Conservation (phyloP, 2,797 vertebrate species). For the Buceros bicornis region DNA sequence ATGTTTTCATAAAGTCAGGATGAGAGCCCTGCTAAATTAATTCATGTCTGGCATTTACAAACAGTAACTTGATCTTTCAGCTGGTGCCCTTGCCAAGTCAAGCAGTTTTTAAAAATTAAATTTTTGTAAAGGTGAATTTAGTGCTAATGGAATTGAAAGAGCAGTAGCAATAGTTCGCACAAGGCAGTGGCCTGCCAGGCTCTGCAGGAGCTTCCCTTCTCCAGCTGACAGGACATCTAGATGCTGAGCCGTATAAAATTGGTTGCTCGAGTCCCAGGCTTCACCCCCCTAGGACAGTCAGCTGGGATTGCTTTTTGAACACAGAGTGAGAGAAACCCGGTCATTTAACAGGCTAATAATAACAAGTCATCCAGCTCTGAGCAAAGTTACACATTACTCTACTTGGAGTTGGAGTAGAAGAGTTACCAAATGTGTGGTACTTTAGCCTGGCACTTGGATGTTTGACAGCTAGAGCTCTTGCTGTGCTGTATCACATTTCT, state of each 20-base stretch:
- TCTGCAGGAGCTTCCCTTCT: neutral
- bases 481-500: neutral
- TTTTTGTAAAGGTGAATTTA: conserved; percentile 81
- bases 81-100: conserved; percentile 79
- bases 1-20: conserved; percentile 78
- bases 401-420: neutral
- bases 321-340: fast-evolving
- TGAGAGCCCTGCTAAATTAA: conserved; percentile 78
- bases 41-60: conserved; percentile 83
- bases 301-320: neutral
- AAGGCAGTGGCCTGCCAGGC: neutral
- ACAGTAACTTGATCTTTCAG: conserved; percentile 79
- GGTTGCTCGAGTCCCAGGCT: neutral
- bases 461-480: neutral
- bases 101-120: conserved; percentile 82
- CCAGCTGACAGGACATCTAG: neutral
- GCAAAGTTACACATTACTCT: neutral
- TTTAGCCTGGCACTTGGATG: neutral
- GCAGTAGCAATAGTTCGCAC: neutral
- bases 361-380: neutral
- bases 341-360: neutral
- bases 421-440: neutral
- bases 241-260: neutral
- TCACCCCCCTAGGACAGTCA: fast-evolving
- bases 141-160: conserved; percentile 81